phyloP scores from a whole-genome alignment of 2,113 vertebrate genomes.

The Galemys pyrenaicus region DNA sequence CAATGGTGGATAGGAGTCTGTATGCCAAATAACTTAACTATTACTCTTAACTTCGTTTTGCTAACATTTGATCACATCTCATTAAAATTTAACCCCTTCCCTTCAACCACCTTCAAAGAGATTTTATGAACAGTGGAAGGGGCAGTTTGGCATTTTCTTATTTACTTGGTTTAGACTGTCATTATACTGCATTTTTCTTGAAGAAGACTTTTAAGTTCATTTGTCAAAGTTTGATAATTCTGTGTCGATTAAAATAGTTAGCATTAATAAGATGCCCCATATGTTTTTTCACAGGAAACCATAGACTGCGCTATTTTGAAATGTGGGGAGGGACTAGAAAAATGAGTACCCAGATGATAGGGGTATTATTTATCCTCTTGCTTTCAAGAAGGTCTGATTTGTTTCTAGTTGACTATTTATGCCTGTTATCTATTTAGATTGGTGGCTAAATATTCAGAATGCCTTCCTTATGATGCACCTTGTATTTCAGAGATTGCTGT shows the following conservation, averaged over 20 bases:
- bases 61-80: background rate
- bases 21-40: background rate
- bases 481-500: background rate
- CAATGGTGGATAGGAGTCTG: background rate
- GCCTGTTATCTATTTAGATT: background rate
- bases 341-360: too few species aligned
- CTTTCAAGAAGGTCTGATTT: background rate
- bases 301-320: background rate
- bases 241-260: background rate
- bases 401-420: background rate
- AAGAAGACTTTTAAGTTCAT: background rate
- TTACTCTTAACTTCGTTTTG: background rate
- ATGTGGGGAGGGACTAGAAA: too few species aligned
- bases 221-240: background rate
- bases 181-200: background rate
- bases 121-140: background rate
- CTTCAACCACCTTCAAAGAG: background rate
- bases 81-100: background rate
- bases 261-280: background rate
- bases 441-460: background rate
- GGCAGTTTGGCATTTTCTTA: background rate
- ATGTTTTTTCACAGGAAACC: background rate
- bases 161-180: background rate
- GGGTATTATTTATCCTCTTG: background rate
- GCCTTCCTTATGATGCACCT: background rate